Conservation (phyloP, 2,113 vertebrate species). For the Thunnus maccoyii region DNA sequence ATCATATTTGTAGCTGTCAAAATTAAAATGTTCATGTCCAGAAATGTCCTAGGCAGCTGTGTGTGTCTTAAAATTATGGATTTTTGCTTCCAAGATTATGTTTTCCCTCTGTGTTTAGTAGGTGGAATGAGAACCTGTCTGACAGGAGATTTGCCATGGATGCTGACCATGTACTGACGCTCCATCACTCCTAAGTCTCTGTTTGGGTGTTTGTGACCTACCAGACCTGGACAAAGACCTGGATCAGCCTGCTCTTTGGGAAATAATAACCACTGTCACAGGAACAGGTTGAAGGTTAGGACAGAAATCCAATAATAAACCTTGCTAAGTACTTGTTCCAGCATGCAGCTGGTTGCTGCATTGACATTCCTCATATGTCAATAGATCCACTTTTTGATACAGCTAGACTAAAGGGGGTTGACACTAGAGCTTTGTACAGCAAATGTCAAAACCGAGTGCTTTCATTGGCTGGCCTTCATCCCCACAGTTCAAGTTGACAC, state of each 20-base stretch:
- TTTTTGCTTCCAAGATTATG: conserved; percentile 16
- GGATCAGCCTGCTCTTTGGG: conserved; percentile 43
- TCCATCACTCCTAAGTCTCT: conserved; percentile 54
- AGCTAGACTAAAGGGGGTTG: conserved; percentile 31
- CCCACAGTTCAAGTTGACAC: conserved; percentile 45
- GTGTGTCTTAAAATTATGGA: conserved; percentile 8
- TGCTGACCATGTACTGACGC: conserved; percentile 59
- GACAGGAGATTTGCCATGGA: conserved; percentile 75
- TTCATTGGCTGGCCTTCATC: conserved; percentile 54
- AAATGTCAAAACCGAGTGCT: conserved; percentile 59
- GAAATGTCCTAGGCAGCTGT: background rate
- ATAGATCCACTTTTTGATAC: conserved; percentile 59
- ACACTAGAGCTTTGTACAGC: conserved; percentile 49
- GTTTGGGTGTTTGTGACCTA: conserved; percentile 50
- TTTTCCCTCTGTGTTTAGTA: conserved; percentile 43
- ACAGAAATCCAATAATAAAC: conserved; percentile 59
- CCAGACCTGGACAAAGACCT: conserved; percentile 10
- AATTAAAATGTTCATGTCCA: too few species aligned
- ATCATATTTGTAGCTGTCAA: background rate
- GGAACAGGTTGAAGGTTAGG: conserved; percentile 46
- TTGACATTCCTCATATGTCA: conserved; percentile 50
- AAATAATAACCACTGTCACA: conserved; percentile 45
- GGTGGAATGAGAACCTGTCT: conserved; percentile 64
- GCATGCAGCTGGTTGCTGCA: conserved; percentile 33
- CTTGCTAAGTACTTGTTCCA: conserved; percentile 20